Percentiles rank a stretch among this genome's conserved stretches.
Evolutionary conservation across 2,113 vertebrate species (phyloP).

Genomic region (Petrocephalus zakoni): DNA sequence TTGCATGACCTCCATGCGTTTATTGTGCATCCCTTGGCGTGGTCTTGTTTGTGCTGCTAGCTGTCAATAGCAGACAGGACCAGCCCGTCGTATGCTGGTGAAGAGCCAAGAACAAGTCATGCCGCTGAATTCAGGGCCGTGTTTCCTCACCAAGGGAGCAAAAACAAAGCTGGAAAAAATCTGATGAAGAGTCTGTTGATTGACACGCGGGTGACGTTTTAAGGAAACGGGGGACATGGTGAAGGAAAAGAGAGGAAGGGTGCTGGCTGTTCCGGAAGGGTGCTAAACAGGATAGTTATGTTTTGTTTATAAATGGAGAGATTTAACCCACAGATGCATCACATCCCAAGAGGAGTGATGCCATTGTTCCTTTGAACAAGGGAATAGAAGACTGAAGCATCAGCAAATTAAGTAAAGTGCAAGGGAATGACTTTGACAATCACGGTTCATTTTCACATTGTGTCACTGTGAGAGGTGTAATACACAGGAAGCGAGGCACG

Average conservation of each 20-base stretch:
- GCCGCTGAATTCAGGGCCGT: background rate
- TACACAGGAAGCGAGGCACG: background rate
- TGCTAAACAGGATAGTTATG: background rate
- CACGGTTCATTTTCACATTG: background rate
- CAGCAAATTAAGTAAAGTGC: background rate
- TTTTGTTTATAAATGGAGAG: background rate
- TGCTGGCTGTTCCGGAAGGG: too few species aligned
- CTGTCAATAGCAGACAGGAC: background rate
- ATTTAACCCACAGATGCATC: background rate
- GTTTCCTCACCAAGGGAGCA: background rate
- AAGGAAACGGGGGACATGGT: background rate
- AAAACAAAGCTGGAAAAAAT: background rate
- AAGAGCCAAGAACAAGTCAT: background rate
- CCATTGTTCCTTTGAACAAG: background rate
- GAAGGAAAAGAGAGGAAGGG: constrained; percentile 1
- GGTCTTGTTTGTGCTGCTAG: background rate
- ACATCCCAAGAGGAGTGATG: background rate
- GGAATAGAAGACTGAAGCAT: background rate
- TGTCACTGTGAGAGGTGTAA: background rate
- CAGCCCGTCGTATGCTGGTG: background rate
- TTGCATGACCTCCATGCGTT: background rate
- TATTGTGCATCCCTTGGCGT: background rate
- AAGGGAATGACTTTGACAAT: background rate
- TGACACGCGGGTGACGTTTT: background rate
- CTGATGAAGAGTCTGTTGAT: background rate